Percentiles rank a stretch among this genome's conserved stretches.
Conservation (phyloP, 1,140 invertebrate species). For the Centruroides sculpturatus region DNA sequence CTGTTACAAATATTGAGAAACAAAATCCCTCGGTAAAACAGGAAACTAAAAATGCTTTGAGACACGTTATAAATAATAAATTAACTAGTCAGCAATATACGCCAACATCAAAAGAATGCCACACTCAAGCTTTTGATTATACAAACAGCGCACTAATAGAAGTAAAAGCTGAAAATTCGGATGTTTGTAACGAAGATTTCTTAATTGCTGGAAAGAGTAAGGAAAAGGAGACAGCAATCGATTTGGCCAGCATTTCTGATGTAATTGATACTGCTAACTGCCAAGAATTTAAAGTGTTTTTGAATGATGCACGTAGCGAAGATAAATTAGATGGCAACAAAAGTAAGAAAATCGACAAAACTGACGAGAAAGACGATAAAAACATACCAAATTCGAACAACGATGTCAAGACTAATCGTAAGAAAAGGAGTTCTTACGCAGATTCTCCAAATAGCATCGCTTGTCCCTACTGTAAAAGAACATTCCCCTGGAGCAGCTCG, state of each 20-base stretch:
- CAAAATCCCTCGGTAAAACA: slow-evolving; percentile 8
- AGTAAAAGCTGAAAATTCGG: too few species aligned
- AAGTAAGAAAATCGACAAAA: background rate
- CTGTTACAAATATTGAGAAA: slow-evolving; percentile 3
- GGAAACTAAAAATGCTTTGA: slow-evolving; percentile 16
- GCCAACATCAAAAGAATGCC: background rate
- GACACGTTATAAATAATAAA: slow-evolving; percentile 15
- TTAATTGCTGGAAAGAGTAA: background rate
- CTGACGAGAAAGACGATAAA: background rate
- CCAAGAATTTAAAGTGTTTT: slow-evolving; percentile 9
- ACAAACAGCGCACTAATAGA: too few species aligned
- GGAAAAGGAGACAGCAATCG: background rate
- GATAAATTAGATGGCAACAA: background rate
- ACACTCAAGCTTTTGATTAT: too few species aligned
- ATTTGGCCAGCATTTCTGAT: slow-evolving; percentile 42
- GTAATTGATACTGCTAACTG: slow-evolving; percentile 61
- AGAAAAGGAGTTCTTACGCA: background rate
- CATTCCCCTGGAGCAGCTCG: slow-evolving; percentile 88
- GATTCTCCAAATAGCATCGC: background rate
- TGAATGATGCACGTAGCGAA: background rate
- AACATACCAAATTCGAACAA: background rate
- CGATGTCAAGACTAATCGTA: background rate
- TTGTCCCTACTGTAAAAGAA: background rate
- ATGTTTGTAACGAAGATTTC: too few species aligned
- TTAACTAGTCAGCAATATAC: background rate